Conservation (phyloP, 2,113 vertebrate species). For the Bubo blakistoni region DNA sequence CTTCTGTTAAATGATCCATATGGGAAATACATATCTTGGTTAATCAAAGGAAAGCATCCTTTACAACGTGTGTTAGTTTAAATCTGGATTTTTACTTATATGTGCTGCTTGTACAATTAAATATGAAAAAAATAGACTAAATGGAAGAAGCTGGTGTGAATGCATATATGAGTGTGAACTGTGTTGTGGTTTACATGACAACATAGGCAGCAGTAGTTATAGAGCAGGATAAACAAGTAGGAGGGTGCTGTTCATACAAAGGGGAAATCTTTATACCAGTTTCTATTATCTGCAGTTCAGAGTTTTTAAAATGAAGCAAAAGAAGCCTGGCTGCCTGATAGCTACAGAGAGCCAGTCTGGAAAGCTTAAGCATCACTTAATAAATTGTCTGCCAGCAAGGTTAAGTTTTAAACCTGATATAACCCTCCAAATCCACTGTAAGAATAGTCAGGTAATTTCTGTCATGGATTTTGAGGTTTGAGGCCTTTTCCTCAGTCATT, state of each 20-base stretch:
- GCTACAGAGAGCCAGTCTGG: neutral
- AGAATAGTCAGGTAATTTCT: neutral
- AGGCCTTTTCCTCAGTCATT: neutral
- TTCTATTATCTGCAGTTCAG: neutral
- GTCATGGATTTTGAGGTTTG: neutral
- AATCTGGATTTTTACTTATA: neutral
- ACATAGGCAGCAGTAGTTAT: rapidly evolving
- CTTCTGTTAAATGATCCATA: neutral
- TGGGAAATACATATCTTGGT: neutral
- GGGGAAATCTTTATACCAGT: neutral
- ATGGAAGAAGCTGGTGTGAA: neutral
- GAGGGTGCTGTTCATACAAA: neutral
- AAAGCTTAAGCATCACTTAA: neutral
- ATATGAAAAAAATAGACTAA: neutral
- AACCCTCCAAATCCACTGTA: neutral
- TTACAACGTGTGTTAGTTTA: neutral
- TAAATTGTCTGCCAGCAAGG: neutral
- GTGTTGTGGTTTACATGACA: neutral
- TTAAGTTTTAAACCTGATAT: neutral
- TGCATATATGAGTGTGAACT: neutral
- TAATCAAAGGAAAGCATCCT: neutral
- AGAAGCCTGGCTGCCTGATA: neutral
- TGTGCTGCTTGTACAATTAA: neutral
- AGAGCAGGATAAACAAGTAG: neutral
- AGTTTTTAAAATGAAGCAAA: neutral